These are phyloP conservation scores for Rhabdomys pumilio DNA, from an alignment of 2,797 vertebrate species.

Conservation along the genomic window DNA sequence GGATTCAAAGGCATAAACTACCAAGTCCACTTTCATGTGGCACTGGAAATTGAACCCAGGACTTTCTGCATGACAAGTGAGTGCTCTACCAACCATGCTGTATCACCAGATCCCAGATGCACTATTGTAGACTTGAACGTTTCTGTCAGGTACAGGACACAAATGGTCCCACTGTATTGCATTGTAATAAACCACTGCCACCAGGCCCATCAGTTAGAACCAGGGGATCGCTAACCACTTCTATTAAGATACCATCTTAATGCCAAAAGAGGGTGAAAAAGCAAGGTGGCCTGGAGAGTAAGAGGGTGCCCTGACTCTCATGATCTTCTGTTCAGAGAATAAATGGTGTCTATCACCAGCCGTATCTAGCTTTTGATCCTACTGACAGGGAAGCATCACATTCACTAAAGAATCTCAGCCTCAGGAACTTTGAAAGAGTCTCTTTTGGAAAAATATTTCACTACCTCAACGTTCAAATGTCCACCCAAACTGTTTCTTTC, in stretches of 20 bases:
- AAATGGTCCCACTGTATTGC: neutral
- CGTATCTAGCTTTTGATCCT: neutral
- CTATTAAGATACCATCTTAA: neutral
- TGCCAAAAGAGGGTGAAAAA: constrained; percentile 17
- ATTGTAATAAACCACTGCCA: neutral
- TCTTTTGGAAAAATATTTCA: neutral
- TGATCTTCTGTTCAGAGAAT: neutral
- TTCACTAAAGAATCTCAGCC: neutral
- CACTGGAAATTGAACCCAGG: neutral
- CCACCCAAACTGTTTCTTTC: neutral
- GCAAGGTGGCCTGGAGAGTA: neutral
- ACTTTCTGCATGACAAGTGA: neutral
- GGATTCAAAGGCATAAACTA: neutral
- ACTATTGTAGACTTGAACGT: neutral
- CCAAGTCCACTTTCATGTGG: neutral
- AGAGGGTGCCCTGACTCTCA: neutral
- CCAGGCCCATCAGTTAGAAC: neutral
- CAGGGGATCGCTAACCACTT: neutral
- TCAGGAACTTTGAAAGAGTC: neutral
- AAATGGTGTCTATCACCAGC: neutral
- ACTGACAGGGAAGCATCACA: neutral
- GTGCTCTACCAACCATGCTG: neutral
- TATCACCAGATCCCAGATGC: no score
- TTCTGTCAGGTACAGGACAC: neutral
- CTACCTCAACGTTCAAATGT: constrained; percentile 1